Percentiles rank a stretch among this genome's conserved stretches.
Conservation (phyloP, 64 coral and sea anemone species). For the Pachyseris speciosa region DNA sequence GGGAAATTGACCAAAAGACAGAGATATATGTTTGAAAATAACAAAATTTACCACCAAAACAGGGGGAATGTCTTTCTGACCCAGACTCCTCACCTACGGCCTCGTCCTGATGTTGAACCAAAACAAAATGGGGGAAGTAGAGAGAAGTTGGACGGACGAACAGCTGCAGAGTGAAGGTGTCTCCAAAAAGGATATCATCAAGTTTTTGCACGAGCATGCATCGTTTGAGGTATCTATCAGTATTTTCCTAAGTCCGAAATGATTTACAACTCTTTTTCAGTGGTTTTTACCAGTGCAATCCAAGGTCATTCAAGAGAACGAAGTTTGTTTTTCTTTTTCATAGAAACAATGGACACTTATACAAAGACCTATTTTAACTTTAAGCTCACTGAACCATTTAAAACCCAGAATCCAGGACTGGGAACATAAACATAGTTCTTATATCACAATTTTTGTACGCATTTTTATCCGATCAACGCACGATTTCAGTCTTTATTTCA, state of each 20-base stretch:
- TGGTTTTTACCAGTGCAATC: not conserved
- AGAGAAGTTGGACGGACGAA: conserved; percentile 71
- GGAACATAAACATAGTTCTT: too few relatives aligned
- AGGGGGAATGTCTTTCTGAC: not conserved
- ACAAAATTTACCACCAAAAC: conserved; percentile 10
- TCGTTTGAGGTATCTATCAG: conserved; percentile 63
- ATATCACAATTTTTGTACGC: too few relatives aligned
- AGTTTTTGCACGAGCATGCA: conserved; percentile 91
- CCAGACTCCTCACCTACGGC: not conserved
- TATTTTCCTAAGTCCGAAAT: not conserved
- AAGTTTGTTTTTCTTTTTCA: not conserved
- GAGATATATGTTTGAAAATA: not conserved
- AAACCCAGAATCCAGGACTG: too few relatives aligned
- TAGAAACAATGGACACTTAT: not conserved
- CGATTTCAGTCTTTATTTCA: too few relatives aligned
- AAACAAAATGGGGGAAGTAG: conserved; percentile 77
- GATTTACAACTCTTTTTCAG: not conserved
- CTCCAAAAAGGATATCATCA: conserved; percentile 97
- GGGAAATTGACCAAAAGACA: not conserved
- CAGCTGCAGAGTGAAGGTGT: conserved; percentile 90
- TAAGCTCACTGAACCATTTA: too few relatives aligned
- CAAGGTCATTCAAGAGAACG: not conserved
- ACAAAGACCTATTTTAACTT: too few relatives aligned
- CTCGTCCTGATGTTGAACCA: conserved; percentile 36
- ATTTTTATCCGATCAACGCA: too few relatives aligned